These are phyloP conservation scores for Fragum sueziense DNA, from an alignment of 2,888 invertebrate genomes.

Conservation along the genomic window DNA sequence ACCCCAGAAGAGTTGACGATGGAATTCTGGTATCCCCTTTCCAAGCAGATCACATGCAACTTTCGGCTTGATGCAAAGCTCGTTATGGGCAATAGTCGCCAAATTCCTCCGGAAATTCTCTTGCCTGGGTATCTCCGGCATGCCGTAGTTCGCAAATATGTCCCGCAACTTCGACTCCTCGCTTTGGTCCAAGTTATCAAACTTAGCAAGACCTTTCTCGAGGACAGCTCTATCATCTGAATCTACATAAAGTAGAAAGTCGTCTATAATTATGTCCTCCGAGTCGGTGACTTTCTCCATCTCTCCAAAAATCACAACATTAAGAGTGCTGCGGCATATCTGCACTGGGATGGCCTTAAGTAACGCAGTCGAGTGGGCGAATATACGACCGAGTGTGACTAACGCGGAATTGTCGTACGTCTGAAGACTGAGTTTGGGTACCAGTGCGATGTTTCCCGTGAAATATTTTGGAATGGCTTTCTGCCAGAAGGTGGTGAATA, in stretches of 20 bases:
- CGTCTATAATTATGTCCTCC: not conserved
- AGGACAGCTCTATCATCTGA: not conserved
- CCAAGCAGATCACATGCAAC: conserved; percentile 8
- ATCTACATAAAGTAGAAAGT: conserved; percentile 10
- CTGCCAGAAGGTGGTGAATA: conserved; percentile 11
- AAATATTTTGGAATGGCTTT: conserved; percentile 10
- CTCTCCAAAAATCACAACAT: conserved; percentile 1
- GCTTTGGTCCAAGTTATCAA: not conserved
- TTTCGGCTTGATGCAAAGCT: conserved; percentile 11
- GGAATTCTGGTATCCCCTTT: conserved; percentile 14
- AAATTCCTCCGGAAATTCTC: not conserved
- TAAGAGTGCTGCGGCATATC: conserved; percentile 18
- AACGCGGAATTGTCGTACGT: not conserved
- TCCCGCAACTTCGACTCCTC: not conserved
- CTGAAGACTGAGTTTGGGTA: not conserved
- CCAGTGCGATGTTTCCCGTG: conserved; percentile 8
- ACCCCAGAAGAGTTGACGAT: conserved; percentile 5
- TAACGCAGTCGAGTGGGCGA: conserved; percentile 7
- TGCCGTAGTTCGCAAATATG: conserved; percentile 11
- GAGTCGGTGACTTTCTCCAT: not conserved
- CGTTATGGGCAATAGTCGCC: conserved; percentile 13
- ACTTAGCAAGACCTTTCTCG: not conserved
- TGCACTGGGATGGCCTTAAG: conserved; percentile 13
- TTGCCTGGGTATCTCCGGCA: conserved; percentile 1
- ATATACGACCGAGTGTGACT: conserved; percentile 15